Conservation (phyloP, 2,113 vertebrate species). For the Sterrhoptilus dennistouni region DNA sequence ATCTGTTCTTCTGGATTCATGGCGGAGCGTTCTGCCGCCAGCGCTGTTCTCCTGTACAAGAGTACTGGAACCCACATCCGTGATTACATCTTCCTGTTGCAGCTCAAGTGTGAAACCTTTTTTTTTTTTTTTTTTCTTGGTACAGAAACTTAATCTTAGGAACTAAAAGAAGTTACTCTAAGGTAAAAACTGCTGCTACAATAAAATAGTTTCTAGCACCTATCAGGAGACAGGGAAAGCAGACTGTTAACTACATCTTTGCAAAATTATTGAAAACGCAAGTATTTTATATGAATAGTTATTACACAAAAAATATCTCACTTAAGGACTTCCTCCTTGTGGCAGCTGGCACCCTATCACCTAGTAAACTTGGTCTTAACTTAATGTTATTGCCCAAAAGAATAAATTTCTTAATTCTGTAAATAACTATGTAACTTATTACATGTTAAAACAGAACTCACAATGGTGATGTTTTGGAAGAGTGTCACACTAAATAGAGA, state of each 20-base stretch:
- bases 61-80: constrained; percentile 88
- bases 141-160: not conserved
- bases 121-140: not conserved
- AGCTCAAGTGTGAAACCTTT: constrained; percentile 45
- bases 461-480: not conserved
- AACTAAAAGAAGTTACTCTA: not conserved
- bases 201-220: not conserved
- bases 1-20: constrained; percentile 96
- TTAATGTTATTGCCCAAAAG: not conserved
- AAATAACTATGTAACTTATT: not conserved
- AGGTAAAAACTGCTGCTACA: not conserved
- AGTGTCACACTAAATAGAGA: not conserved
- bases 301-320: not conserved
- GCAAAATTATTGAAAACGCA: not conserved
- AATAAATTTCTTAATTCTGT: not conserved
- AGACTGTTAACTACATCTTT: not conserved
- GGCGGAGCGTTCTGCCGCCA: not conserved
- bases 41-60: constrained; percentile 40
- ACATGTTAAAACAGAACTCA: not conserved
- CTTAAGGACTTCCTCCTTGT: not conserved
- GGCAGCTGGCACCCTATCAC: not conserved
- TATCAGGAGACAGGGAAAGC: not conserved
- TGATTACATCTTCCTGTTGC: constrained; percentile 77
- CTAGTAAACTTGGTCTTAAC: not conserved
- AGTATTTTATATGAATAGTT: not conserved